Evolutionary conservation across 2,888 invertebrate species (phyloP), one percentile per base, ranked within the genome.

Genomic region (Drosophila nr. fundita): DNA sequence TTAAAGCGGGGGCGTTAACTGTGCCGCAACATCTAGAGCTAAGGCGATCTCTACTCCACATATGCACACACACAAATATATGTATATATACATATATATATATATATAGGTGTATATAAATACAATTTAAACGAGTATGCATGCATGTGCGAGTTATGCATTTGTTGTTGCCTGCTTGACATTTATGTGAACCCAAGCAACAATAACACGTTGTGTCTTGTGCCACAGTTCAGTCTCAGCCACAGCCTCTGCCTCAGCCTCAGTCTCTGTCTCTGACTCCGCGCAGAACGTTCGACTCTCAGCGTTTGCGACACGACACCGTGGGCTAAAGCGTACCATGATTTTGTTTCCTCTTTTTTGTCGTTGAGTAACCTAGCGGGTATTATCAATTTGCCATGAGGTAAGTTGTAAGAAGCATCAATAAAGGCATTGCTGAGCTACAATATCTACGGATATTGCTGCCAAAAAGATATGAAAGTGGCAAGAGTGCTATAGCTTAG

Each of bases 181-280:
- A 90, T 87, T 87, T 87, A 87, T 87, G 90, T 87, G 86, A 87
- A 87, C 86, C 89, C 89, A 88, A 76, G 82, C 84, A 87, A 78
- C 87, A 89, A 89, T 78, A 89, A 82, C 89, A 89, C 82, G 88
- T 84, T 87, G 88, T 73, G 88, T 75, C 78, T 82, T 68, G 79
- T 78, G 75, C 77, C 76, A 40, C 68, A 21, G 61, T 34, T 45
- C 45, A 45, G 34, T 54, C 54, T 49, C 45, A 76, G 74, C 80
- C 75, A 30, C 65, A n/a, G 60, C 11, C 38, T 7, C 40, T 11
- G 40, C 11, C 40, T 3, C 42, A 0, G 40, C 1, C 10, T n/a
- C 42, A 0, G 42, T 1, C 54, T 34, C 18, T 2, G 21, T 8
- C 64, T 34, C 18, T 2, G 21, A 5, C 64, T 34, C 50, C 45